Conservation (phyloP, 2,113 vertebrate genomes). For the Cephalophus harveyi region DNA sequence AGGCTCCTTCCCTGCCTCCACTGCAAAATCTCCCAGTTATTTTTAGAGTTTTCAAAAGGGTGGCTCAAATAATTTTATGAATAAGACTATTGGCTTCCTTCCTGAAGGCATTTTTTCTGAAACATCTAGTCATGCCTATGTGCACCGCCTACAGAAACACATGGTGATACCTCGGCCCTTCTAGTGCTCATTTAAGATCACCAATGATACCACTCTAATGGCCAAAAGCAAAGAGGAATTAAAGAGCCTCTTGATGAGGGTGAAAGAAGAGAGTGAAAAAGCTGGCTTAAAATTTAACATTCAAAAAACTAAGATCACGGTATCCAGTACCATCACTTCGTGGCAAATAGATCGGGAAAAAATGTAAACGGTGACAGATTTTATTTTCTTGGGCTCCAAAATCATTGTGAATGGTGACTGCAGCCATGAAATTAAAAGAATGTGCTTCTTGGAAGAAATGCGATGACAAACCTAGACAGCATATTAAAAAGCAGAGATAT, state of each 20-base stretch:
- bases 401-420: not conserved
- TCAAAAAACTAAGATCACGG: not conserved
- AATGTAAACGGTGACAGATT: not conserved
- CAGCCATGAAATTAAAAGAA: not conserved
- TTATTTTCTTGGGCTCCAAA: not conserved
- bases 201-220: not conserved
- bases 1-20: fast-evolving
- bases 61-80: not conserved
- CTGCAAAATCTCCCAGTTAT: not conserved
- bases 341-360: not conserved
- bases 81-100: not conserved
- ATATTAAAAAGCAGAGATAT: not conserved
- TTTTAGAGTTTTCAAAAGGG: not conserved
- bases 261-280: not conserved
- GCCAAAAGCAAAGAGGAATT: not conserved
- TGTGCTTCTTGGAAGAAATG: not conserved
- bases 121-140: not conserved
- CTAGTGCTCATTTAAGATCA: not conserved
- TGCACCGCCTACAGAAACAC: not conserved
- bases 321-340: not conserved
- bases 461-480: not conserved
- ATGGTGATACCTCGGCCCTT: not conserved
- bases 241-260: not conserved
- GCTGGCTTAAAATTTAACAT: not conserved
- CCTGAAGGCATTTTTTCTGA: not conserved